A percentile compares a stretch with the other conserved stretches of the same genome.
These are phyloP conservation scores for Rhineura floridana DNA, from an alignment of 2,113 vertebrate genomes.

Conservation along the genomic window DNA sequence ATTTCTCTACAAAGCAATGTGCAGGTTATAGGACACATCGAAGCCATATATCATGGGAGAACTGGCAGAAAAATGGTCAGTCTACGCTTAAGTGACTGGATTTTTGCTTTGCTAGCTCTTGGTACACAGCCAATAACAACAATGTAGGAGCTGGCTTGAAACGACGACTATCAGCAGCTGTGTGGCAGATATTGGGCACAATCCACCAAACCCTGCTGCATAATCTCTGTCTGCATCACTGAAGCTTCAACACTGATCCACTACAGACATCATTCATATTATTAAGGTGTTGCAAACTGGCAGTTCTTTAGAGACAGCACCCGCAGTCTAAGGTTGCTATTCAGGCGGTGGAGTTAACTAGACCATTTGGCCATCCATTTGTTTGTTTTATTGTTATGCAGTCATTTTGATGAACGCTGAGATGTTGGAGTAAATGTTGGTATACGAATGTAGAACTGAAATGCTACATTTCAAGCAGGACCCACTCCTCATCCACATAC, in stretches of 20 bases:
- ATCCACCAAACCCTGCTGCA: not conserved
- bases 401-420: not conserved
- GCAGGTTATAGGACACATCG: conserved; percentile 50
- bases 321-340: not conserved
- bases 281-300: not conserved
- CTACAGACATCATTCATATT: too few relatives aligned
- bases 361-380: not conserved
- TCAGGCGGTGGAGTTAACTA: not conserved
- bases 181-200: conserved; percentile 41
- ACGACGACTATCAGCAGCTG: conserved; percentile 59
- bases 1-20: conserved; percentile 55
- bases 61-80: conserved; percentile 63
- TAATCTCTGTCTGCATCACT: not conserved
- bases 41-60: conserved; percentile 54
- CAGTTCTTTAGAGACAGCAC: not conserved
- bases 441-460: not conserved
- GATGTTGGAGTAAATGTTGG: not conserved
- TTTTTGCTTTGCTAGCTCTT: conserved; percentile 66
- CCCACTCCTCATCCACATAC: too few relatives aligned
- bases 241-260: not conserved
- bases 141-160: conserved; percentile 56
- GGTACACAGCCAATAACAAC: conserved; percentile 64
- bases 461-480: not conserved
- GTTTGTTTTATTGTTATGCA: not conserved
- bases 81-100: conserved; percentile 60